Percentiles rank a stretch among this genome's conserved stretches.
Evolutionary conservation across 2,797 vertebrate genomes (phyloP).

Genomic region (Chanos chanos): DNA sequence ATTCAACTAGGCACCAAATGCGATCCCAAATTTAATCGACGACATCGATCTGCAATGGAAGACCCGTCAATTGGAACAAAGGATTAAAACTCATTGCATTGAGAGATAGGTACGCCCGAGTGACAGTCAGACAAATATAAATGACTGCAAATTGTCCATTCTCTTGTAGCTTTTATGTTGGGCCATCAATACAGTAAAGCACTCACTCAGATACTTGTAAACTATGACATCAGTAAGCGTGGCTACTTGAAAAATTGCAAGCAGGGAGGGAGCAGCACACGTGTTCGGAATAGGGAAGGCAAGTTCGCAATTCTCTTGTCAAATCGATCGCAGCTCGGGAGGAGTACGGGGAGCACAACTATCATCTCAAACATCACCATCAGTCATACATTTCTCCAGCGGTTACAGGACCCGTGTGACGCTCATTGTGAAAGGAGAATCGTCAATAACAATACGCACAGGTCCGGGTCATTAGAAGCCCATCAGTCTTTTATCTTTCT

Average conservation of each 20-base stretch:
- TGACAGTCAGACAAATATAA: conserved; percentile 5
- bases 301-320: conserved; percentile 68
- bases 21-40: conserved; percentile 40
- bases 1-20: conserved; percentile 35
- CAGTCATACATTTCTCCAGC: conserved; percentile 54
- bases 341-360: conserved; percentile 63
- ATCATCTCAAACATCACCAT: conserved; percentile 64
- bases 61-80: conserved; percentile 39
- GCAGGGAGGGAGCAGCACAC: conserved; percentile 71
- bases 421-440: conserved; percentile 22
- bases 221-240: conserved; percentile 73
- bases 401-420: conserved; percentile 48
- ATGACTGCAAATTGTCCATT: neutral
- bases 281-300: conserved; percentile 75
- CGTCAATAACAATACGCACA: conserved; percentile 47
- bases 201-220: conserved; percentile 52
- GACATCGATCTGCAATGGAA: conserved; percentile 22
- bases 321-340: conserved; percentile 69
- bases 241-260: conserved; percentile 56
- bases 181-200: conserved; percentile 12
- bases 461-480: conserved; percentile 49
- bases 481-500: conserved; percentile 40
- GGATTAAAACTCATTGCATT: conserved; percentile 6
- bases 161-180: neutral
- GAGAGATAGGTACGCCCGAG: neutral